Percentiles rank a stretch among this genome's conserved stretches.
Conservation (phyloP, 2,888 invertebrate species). For the Pyrgus malvae region DNA sequence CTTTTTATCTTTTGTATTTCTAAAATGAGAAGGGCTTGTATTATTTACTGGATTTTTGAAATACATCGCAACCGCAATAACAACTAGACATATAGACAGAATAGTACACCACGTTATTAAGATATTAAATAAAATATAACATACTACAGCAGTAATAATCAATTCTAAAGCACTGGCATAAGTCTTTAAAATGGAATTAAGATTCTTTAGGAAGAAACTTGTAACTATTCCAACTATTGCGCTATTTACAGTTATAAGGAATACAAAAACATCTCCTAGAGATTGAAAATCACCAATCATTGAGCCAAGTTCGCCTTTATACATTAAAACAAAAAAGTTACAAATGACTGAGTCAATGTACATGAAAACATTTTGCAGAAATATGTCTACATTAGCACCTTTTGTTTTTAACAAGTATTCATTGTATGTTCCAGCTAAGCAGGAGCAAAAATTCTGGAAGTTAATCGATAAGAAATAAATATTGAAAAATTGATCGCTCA, state of each 20-base stretch:
- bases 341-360: constrained; percentile 97
- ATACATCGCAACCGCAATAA: constrained; percentile 92
- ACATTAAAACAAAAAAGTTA: constrained; percentile 87
- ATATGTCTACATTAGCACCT: constrained; percentile 92
- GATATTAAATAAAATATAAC: constrained; percentile 92
- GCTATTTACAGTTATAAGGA: constrained; percentile 93
- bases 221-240: constrained; percentile 96
- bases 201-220: constrained; percentile 94
- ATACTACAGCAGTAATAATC: constrained; percentile 93
- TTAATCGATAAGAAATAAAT: constrained; percentile 85
- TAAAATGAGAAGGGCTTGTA: constrained; percentile 35
- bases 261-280: constrained; percentile 85
- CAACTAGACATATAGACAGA: constrained; percentile 90
- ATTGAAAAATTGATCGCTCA: constrained; percentile 64
- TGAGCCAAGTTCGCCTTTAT: constrained; percentile 84
- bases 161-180: constrained; percentile 97
- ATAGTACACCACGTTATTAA: constrained; percentile 91
- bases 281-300: constrained; percentile 83
- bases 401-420: constrained; percentile 95
- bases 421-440: constrained; percentile 97
- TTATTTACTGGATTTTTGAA: constrained; percentile 93
- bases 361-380: constrained; percentile 97
- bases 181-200: constrained; percentile 97
- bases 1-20: constrained; percentile 47
- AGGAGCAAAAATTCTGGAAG: constrained; percentile 94